Percentiles rank a stretch among this genome's conserved stretches.
phyloP scores from a whole-genome alignment of 2,797 vertebrate genomes.

The Sandelia bainsii region DNA sequence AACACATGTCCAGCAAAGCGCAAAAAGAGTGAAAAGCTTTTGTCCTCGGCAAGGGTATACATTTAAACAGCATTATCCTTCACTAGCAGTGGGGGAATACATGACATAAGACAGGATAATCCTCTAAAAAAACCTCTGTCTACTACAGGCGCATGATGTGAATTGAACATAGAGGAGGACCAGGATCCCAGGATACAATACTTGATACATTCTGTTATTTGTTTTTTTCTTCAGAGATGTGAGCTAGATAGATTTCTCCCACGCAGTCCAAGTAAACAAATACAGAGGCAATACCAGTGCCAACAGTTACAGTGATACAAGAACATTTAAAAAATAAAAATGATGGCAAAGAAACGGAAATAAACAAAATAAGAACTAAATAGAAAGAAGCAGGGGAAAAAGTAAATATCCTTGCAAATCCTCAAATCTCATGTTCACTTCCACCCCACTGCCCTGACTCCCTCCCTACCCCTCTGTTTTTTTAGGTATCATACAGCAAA shows the following conservation, averaged over 20 bases:
- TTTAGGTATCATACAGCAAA: constrained; percentile 70
- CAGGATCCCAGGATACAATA: constrained; percentile 81
- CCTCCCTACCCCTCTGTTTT: constrained; percentile 10
- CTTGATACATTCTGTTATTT: constrained; percentile 70
- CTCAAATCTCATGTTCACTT: constrained; percentile 45
- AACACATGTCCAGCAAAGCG: constrained; percentile 92
- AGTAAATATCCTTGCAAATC: constrained; percentile 52
- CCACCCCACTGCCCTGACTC: constrained; percentile 9
- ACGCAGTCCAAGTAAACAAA: constrained; percentile 86
- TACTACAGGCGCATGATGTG: constrained; percentile 61
- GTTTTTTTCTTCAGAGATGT: constrained; percentile 55
- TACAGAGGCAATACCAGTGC: constrained; percentile 82
- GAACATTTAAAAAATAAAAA: constrained; percentile 67
- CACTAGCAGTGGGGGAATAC: constrained; percentile 60
- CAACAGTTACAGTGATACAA: constrained; percentile 80
- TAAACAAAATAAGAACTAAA: constrained; percentile 54
- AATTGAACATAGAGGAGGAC: constrained; percentile 73
- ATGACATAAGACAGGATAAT: constrained; percentile 66
- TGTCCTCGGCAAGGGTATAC: constrained; percentile 81
- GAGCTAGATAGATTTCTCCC: constrained; percentile 83
- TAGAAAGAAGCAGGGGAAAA: constrained; percentile 51
- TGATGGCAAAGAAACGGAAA: constrained; percentile 59
- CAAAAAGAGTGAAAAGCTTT: constrained; percentile 89
- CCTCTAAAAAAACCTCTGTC: constrained; percentile 33
- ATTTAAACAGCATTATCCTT: constrained; percentile 78